Evolutionary conservation across 2,797 vertebrate species (phyloP).

Genomic region (Sarcoramphus papa): DNA sequence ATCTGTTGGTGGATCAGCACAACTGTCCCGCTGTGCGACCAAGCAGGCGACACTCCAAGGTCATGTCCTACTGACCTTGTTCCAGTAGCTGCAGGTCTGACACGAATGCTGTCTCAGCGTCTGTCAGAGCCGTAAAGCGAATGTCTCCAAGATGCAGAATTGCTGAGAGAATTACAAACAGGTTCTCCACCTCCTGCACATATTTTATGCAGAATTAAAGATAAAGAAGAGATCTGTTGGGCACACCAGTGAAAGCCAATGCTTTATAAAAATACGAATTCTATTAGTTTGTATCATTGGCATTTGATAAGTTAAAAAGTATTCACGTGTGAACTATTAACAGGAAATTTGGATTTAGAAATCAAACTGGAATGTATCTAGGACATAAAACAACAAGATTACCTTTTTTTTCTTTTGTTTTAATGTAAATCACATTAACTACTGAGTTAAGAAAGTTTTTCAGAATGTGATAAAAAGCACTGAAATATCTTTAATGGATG

Average conservation of each 20-base stretch:
- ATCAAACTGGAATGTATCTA: not conserved
- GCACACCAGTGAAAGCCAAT: not conserved
- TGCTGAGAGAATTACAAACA: constrained; percentile 87
- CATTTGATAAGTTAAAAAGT: not conserved
- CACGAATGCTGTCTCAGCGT: constrained; percentile 81
- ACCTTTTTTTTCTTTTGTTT: not conserved
- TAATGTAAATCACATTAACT: not conserved
- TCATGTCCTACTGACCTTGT: constrained; percentile 81
- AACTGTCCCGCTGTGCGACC: not conserved
- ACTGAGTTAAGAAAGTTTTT: not conserved
- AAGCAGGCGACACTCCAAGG: accelerated
- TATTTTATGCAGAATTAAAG: constrained; percentile 20
- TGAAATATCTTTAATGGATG: not conserved
- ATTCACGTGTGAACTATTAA: not conserved
- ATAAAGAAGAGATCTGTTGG: not conserved
- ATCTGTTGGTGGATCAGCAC: not conserved
- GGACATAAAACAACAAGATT: not conserved
- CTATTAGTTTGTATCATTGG: not conserved
- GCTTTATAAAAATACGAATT: not conserved
- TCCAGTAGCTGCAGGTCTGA: constrained; percentile 91
- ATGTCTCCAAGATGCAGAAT: constrained; percentile 89
- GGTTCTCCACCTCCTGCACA: constrained; percentile 86
- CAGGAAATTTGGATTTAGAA: not conserved
- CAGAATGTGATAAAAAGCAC: not conserved
- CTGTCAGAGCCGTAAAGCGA: constrained; percentile 80